Base-by-base conservation (phyloP, 2,113 vertebrate species). In the Setophaga kirtlandii region DNA sequence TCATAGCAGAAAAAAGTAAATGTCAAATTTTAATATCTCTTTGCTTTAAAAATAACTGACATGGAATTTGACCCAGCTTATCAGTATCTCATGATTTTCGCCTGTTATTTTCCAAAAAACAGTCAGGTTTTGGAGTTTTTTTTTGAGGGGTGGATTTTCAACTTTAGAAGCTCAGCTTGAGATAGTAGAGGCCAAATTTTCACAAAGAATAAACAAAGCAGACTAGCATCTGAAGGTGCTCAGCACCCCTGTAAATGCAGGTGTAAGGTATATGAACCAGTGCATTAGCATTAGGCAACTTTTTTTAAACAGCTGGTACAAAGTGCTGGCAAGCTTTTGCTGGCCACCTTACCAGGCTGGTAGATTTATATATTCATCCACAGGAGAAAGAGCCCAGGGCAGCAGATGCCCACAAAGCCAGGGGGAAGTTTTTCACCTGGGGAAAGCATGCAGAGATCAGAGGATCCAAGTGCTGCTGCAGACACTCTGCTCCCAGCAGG, bases 401-500 rank as follows among this genome's bases (percentile, higher is more conserved):
- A 88, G 68, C 85, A 95, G 90, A 90, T 81, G 68, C 96, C 88
- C 1, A 0, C 87, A 76, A 76, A 94, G 92, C 0, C 2, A 87
- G 73, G 82, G 85, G 90, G 79, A 93, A 88, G 88, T 90, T 89
- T 90, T 79, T 96, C 94, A 88, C 93, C 82, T 70, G 67, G 90
- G 75, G 82, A 91, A 95, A 86, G 55, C 94, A 77, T 30, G 82
- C 73, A 53, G 93, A 96, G 95, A 91, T 93, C 95, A 93, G 93
- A 93, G 39, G 55, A 59, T 53, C 44, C 44, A 31, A 83, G 68
- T 5, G 58, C 75, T 87, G 59, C 86, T 74, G 64, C 56, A 81
- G 76, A 68, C 69, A 89, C 79, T 89, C 59, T 35, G 35, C 60
- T 94, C 93, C 80, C 0, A 0, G 90, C 76, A 96, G 90, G 74